Conservation (phyloP, 2,888 invertebrate genomes). For the Campoplex nolae region DNA sequence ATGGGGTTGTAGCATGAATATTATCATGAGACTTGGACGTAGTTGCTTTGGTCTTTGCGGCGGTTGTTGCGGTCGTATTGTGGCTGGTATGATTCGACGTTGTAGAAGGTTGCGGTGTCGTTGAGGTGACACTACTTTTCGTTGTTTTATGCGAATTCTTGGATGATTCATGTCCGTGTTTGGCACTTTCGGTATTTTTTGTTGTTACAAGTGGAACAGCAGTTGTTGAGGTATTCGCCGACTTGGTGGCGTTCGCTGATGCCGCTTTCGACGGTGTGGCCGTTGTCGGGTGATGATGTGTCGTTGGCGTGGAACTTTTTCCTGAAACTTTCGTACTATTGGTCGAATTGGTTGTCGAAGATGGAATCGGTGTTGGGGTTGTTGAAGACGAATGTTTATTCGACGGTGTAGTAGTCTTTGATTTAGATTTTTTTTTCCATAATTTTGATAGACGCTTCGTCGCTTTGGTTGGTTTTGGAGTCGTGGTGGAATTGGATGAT, state of each 20-base stretch:
- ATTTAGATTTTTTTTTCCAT: not conserved
- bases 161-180: slow-evolving; percentile 29
- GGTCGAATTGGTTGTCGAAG: slow-evolving; percentile 8
- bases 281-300: slow-evolving; percentile 10
- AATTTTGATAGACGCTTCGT: not conserved
- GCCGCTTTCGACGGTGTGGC: slow-evolving; percentile 9
- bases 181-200: slow-evolving; percentile 42
- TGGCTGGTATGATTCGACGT: slow-evolving; percentile 24
- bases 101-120: slow-evolving; percentile 11
- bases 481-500: not conserved
- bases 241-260: slow-evolving; percentile 16
- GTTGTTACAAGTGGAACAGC: slow-evolving; percentile 47
- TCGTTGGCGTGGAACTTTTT: slow-evolving; percentile 18
- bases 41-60: slow-evolving; percentile 3
- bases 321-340: not conserved
- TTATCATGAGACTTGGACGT: slow-evolving; percentile 11
- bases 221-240: slow-evolving; percentile 34
- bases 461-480: not conserved
- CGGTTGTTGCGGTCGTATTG: slow-evolving; percentile 13
- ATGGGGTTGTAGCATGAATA: slow-evolving; percentile 10
- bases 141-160: slow-evolving; percentile 47
- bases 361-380: not conserved
- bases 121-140: slow-evolving; percentile 31
- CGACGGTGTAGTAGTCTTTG: not conserved
- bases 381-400: slow-evolving; percentile 6